phyloP scores from a whole-genome alignment of 2,113 vertebrate genomes.

The Tonatia bakeri region DNA sequence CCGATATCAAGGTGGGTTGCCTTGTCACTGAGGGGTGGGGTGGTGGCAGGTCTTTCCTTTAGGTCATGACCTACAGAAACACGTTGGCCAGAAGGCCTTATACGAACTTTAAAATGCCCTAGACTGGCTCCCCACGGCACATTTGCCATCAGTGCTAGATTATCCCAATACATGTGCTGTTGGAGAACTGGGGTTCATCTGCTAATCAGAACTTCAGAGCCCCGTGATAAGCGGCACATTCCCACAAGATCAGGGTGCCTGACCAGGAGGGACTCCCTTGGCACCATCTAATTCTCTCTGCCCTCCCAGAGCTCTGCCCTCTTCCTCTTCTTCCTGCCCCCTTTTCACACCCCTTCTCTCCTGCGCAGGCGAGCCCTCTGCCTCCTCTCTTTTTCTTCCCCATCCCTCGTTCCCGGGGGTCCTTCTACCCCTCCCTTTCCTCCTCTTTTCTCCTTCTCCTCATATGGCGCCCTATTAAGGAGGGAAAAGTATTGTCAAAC shows the following conservation, averaged over 20 bases:
- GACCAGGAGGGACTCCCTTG: background rate
- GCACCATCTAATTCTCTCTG: background rate
- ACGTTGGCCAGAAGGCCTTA: background rate
- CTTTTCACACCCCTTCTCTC: background rate
- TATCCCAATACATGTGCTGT: background rate
- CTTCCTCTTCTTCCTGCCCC: background rate
- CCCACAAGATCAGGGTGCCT: no score
- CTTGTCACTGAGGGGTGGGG: background rate
- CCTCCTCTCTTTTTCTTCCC: background rate
- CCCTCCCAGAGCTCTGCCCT: background rate
- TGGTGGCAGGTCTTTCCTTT: background rate
- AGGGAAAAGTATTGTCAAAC: background rate
- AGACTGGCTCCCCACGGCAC: background rate
- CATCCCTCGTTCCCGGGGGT: background rate
- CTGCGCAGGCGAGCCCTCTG: no score
- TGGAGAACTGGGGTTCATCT: background rate
- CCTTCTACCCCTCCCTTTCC: background rate
- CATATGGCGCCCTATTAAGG: slow-evolving; percentile 42
- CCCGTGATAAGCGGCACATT: rapidly evolving
- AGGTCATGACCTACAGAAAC: background rate
- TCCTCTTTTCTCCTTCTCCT: background rate
- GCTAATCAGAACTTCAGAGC: background rate
- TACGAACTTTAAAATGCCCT: background rate
- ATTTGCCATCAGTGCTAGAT: background rate
- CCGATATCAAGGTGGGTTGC: background rate